phyloP scores from a whole-genome alignment of 2,888 invertebrate genomes.

The Hirtodrosophila trivittata region DNA sequence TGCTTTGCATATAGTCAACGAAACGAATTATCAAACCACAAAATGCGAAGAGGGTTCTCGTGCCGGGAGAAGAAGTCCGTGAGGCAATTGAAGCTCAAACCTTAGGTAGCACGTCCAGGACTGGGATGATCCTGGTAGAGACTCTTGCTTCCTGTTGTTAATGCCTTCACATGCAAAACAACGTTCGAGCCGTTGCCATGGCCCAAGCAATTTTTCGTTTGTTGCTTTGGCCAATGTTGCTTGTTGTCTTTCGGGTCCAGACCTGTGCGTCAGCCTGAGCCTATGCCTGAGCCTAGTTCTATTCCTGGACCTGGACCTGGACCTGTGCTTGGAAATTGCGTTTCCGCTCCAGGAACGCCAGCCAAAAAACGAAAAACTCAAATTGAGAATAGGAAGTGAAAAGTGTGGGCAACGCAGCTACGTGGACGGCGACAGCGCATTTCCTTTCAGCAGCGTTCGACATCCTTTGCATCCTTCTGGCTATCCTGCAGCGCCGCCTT shows the following conservation, averaged over 20 bases:
- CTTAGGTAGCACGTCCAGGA: not conserved
- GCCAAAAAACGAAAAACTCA: slow-evolving; percentile 14
- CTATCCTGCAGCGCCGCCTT: slow-evolving; percentile 47
- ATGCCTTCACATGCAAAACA: slow-evolving; percentile 25
- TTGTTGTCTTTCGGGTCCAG: slow-evolving; percentile 66
- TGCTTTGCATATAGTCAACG: slow-evolving; percentile 57
- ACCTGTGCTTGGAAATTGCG: slow-evolving; percentile 66
- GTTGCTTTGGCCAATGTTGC: slow-evolving; percentile 60
- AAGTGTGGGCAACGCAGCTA: slow-evolving; percentile 7
- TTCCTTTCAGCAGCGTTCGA: slow-evolving; percentile 42
- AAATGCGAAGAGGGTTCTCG: slow-evolving; percentile 46
- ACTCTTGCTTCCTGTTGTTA: slow-evolving; percentile 7
- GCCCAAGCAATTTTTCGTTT: slow-evolving; percentile 73
- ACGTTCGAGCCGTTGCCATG: slow-evolving; percentile 58
- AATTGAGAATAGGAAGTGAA: slow-evolving; percentile 24
- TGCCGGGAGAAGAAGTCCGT: slow-evolving; percentile 20
- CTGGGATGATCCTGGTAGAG: slow-evolving; percentile 1
- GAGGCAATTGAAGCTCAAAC: slow-evolving; percentile 16
- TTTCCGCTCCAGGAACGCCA: slow-evolving; percentile 62
- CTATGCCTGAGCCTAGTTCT: slow-evolving; percentile 2
- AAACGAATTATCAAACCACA: slow-evolving; percentile 73
- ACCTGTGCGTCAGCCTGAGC: not conserved
- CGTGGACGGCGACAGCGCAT: slow-evolving; percentile 48
- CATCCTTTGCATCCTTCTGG: slow-evolving; percentile 46
- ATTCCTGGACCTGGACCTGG: not conserved